phyloP scores from a whole-genome alignment of 2,113 vertebrate genomes.

The Cephalopholis sonnerati region DNA sequence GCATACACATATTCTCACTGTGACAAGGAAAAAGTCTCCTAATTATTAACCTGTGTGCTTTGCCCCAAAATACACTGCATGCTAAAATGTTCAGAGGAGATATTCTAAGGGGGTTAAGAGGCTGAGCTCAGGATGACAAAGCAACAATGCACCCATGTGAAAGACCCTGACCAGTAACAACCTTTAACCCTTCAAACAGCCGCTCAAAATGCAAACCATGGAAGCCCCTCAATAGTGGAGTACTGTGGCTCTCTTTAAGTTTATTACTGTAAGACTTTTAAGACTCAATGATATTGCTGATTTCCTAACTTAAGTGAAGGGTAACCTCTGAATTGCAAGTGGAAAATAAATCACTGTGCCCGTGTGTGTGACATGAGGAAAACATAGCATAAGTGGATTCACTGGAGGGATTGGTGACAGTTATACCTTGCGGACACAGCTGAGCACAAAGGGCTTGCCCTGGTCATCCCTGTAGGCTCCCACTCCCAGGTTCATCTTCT shows the following conservation, averaged over 20 bases:
- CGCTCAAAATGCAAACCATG: neutral
- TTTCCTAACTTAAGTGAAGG: neutral
- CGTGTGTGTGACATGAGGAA: neutral
- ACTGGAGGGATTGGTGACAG: neutral
- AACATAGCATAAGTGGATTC: neutral
- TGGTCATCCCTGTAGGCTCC: conserved; percentile 95
- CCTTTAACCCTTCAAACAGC: neutral
- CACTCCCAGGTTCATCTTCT: conserved; percentile 98
- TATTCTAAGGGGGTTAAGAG: neutral
- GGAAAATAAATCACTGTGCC: neutral
- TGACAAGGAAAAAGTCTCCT: neutral
- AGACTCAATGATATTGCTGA: neutral
- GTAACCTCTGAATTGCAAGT: neutral
- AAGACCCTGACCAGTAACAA: neutral
- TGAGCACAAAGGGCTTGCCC: conserved; percentile 93
- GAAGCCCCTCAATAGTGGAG: neutral
- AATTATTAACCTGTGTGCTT: conserved; percentile 17
- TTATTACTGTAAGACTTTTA: neutral
- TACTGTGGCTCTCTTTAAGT: neutral
- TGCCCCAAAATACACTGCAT: neutral
- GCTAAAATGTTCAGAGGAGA: neutral
- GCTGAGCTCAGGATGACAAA: conserved; percentile 13
- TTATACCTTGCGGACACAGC: conserved; percentile 91
- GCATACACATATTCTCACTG: neutral
- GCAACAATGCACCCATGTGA: neutral